Evolutionary conservation across 2,797 vertebrate genomes (phyloP).

Genomic region (Oryzias dopingdopingensis): DNA sequence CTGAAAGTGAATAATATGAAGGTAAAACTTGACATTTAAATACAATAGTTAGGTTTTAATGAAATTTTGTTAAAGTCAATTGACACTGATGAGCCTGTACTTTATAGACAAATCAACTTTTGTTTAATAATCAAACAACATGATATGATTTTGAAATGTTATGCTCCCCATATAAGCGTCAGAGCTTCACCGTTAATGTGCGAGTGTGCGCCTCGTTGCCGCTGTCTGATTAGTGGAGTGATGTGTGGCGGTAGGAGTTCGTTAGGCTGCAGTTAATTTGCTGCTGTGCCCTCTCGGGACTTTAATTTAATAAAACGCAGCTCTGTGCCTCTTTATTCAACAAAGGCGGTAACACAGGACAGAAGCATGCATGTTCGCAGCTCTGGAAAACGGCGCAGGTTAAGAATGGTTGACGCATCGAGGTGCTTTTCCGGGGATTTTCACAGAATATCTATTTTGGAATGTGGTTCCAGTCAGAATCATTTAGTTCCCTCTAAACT

Average conservation of each 20-base stretch:
- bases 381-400: conserved; percentile 10
- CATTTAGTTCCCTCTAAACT: conserved; percentile 15
- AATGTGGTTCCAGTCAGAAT: conserved; percentile 7
- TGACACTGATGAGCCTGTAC: too few relatives aligned
- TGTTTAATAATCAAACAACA: neutral
- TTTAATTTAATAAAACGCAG: conserved; percentile 65
- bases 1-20: too few relatives aligned
- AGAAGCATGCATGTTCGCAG: conserved; percentile 11
- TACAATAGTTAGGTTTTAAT: too few relatives aligned
- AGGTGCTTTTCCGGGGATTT: neutral
- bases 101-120: too few relatives aligned
- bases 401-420: conserved; percentile 2
- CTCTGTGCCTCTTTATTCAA: conserved; percentile 49
- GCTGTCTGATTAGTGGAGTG: conserved; percentile 66
- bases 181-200: conserved; percentile 14
- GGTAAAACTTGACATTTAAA: too few relatives aligned
- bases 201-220: conserved; percentile 36
- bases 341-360: conserved; percentile 40
- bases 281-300: conserved; percentile 45
- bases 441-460: neutral
- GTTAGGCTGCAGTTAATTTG: conserved; percentile 67
- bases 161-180: conserved; percentile 10
- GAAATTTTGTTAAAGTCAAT: too few relatives aligned
- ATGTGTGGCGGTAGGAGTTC: conserved; percentile 65
- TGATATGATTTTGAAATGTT: conserved; percentile 5